Percentiles rank a stretch among this genome's conserved stretches.
These are phyloP conservation scores for Eilema caniola DNA, from an alignment of 2,888 invertebrate genomes.

Conservation along the genomic window DNA sequence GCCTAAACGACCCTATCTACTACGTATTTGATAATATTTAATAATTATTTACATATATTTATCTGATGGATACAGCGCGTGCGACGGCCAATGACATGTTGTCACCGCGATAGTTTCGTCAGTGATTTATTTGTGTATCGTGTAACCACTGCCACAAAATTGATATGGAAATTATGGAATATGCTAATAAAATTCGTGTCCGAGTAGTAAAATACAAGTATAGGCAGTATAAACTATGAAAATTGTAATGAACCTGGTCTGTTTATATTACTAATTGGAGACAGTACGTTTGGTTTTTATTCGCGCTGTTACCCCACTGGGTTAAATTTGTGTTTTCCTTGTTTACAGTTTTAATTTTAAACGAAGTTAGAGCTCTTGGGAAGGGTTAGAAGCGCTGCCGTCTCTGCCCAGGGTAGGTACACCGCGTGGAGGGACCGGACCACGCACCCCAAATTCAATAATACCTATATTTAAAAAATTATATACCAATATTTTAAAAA, in stretches of 20 bases:
- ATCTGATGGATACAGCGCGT: slow-evolving; percentile 80
- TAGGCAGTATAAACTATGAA: slow-evolving; percentile 42
- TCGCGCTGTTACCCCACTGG: too few relatives aligned
- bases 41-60: slow-evolving; percentile 84
- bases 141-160: slow-evolving; percentile 54
- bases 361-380: too few relatives aligned
- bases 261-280: slow-evolving; percentile 38
- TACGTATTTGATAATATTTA: slow-evolving; percentile 83
- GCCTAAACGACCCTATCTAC: slow-evolving; percentile 83
- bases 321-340: too few relatives aligned
- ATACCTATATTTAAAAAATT: too few relatives aligned
- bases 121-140: slow-evolving; percentile 68
- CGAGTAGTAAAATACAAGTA: slow-evolving; percentile 27
- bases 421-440: too few relatives aligned
- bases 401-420: too few relatives aligned
- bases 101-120: slow-evolving; percentile 64
- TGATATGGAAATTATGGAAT: slow-evolving; percentile 55
- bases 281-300: neutral
- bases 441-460: too few relatives aligned
- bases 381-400: too few relatives aligned
- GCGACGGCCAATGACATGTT: slow-evolving; percentile 66
- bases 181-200: slow-evolving; percentile 45
- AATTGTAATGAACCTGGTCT: slow-evolving; percentile 42
- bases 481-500: too few relatives aligned
- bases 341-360: too few relatives aligned